These are phyloP conservation scores for Miniopterus natalensis DNA, from an alignment of 2,113 vertebrate species.

Conservation along the genomic window DNA sequence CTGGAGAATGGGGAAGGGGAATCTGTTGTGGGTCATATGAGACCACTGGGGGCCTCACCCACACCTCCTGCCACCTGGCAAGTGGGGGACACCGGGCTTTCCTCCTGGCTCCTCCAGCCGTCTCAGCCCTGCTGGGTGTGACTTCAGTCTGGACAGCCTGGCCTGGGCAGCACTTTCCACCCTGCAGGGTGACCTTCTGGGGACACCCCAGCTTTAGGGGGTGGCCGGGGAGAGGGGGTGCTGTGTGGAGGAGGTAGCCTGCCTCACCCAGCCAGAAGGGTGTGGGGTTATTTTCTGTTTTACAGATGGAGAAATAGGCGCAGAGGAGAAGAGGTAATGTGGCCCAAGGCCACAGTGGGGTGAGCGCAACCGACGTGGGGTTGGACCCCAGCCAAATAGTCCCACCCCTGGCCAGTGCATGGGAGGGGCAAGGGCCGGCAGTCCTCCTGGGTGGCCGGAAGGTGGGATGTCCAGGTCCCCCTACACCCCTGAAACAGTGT, in stretches of 20 bases:
- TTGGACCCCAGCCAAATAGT: neutral
- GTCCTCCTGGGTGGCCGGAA: rapidly evolving
- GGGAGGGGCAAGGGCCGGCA: rapidly evolving
- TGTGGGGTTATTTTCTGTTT: too few species aligned
- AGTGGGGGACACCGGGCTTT: neutral
- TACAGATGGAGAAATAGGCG: neutral
- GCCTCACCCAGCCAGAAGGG: neutral
- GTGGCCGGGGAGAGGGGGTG: too few species aligned
- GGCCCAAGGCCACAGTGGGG: rapidly evolving
- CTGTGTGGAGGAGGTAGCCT: neutral
- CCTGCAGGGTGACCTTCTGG: rapidly evolving
- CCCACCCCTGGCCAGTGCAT: neutral
- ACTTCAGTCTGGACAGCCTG: neutral
- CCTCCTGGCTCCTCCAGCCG: neutral
- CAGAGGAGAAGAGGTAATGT: neutral
- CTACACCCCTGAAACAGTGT: rapidly evolving
- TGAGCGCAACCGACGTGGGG: rapidly evolving
- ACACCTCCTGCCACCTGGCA: neutral
- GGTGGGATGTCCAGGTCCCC: neutral
- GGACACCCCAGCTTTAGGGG: neutral
- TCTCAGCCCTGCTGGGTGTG: too few species aligned
- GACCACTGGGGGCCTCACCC: rapidly evolving
- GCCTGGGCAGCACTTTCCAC: neutral
- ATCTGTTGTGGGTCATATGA: rapidly evolving
- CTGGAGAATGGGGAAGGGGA: neutral